Percentiles rank a stretch among this genome's conserved stretches.
Conservation (phyloP, 2,888 invertebrate species). For the Tromatobia lineatoria region DNA sequence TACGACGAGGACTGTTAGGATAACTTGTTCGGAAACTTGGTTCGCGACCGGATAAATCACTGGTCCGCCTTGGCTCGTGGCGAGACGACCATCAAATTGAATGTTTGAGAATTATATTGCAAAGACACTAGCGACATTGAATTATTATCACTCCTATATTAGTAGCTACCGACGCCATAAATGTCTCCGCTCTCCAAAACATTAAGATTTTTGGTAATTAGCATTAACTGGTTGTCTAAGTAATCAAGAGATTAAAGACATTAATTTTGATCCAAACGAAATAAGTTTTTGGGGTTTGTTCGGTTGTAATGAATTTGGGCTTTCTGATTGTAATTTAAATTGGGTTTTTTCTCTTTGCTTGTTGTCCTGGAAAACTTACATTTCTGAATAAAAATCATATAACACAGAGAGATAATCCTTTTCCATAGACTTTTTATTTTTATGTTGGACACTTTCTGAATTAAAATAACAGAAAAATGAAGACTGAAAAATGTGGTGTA, state of each 20-base stretch:
- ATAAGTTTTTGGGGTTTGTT: not conserved
- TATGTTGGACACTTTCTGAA: no score
- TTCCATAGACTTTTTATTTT: no score
- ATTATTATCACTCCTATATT: slow-evolving; percentile 38
- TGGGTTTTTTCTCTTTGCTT: no score
- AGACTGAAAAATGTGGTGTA: no score
- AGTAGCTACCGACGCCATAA: slow-evolving; percentile 13
- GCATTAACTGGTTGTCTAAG: not conserved
- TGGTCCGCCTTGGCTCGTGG: slow-evolving; percentile 43
- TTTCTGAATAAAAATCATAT: not conserved
- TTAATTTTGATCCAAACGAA: not conserved
- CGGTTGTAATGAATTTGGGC: not conserved
- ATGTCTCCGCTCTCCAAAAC: slow-evolving; percentile 7
- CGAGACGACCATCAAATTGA: slow-evolving; percentile 65
- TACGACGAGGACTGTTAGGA: slow-evolving; percentile 54
- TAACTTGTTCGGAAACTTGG: slow-evolving; percentile 65
- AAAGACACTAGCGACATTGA: slow-evolving; percentile 20
- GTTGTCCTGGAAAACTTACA: not conserved
- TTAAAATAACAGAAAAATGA: no score
- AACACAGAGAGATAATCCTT: not conserved
- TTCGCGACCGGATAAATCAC: slow-evolving; percentile 64
- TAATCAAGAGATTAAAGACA: not conserved
- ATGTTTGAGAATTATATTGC: slow-evolving; percentile 53
- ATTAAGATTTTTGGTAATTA: slow-evolving; percentile 6
- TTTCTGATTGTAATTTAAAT: not conserved